Percentiles rank a stretch among this genome's conserved stretches.
These are phyloP conservation scores for Perizoma flavofasciatum DNA, from an alignment of 2,888 invertebrate genomes.

Conservation along the genomic window DNA sequence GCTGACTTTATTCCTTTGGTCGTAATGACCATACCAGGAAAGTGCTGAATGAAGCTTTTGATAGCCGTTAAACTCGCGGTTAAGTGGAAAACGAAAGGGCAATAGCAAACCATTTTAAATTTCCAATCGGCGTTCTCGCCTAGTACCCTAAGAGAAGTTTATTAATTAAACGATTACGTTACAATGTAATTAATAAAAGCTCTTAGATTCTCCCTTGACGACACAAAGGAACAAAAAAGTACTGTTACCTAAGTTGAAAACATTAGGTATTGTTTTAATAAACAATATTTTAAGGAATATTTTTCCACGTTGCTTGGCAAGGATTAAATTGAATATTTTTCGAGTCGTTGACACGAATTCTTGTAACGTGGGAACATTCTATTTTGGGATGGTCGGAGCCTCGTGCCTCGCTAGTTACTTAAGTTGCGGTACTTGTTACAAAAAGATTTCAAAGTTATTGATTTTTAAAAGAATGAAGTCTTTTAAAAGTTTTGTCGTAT, in stretches of 20 bases:
- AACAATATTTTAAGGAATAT: constrained; percentile 1
- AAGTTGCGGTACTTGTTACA: constrained; percentile 12
- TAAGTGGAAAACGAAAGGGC: constrained; percentile 6
- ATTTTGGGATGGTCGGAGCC: constrained; percentile 43
- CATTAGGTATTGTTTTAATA: background rate
- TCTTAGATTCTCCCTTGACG: constrained; percentile 16
- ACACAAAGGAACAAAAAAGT: constrained; percentile 3
- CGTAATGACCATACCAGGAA: constrained; percentile 10
- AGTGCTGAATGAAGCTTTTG: constrained; percentile 22
- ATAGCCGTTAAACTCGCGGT: constrained; percentile 8
- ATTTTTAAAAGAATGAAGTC: background rate
- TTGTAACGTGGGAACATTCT: constrained; percentile 51
- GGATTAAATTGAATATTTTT: constrained; percentile 17
- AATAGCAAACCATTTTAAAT: constrained; percentile 1
- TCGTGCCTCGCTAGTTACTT: constrained; percentile 29
- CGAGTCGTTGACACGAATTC: constrained; percentile 43
- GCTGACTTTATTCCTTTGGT: constrained; percentile 5
- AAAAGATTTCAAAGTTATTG: constrained; percentile 15
- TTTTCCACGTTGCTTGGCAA: constrained; percentile 7
- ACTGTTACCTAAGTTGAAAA: too few species aligned
- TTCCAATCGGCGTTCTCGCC: background rate
- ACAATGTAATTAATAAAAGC: constrained; percentile 2
- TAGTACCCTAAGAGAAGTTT: background rate
- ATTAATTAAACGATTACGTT: background rate
- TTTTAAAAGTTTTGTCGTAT: too few species aligned